phyloP scores from a whole-genome alignment of 1,140 invertebrate genomes.

The Saccostrea echinata region DNA sequence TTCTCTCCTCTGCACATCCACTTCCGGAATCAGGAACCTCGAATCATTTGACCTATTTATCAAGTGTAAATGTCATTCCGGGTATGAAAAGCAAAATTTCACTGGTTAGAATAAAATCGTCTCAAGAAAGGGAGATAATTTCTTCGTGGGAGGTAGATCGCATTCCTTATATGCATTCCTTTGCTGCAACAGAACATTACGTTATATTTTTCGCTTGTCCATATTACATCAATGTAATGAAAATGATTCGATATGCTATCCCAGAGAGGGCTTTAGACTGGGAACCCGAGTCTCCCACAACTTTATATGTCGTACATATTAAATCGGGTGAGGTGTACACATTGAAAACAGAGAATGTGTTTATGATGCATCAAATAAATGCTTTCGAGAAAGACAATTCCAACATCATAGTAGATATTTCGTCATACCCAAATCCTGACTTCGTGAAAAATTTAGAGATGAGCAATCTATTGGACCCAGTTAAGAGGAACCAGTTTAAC shows the following conservation, averaged over 20 bases:
- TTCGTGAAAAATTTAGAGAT: constrained; percentile 69
- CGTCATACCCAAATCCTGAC: constrained; percentile 66
- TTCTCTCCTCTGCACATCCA: constrained; percentile 74
- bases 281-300: constrained; percentile 62
- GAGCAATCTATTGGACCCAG: constrained; percentile 60
- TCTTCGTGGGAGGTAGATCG: constrained; percentile 66
- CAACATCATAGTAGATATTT: constrained; percentile 70
- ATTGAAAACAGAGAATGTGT: constrained; percentile 65
- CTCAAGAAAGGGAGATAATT: constrained; percentile 65
- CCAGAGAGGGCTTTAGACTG: constrained; percentile 72
- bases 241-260: constrained; percentile 67
- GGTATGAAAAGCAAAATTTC: constrained; percentile 63
- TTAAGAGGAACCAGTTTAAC: constrained; percentile 64
- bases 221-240: constrained; percentile 68
- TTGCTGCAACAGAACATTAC: constrained; percentile 72
- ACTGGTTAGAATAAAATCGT: constrained; percentile 67
- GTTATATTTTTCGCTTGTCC: constrained; percentile 73
- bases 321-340: constrained; percentile 62
- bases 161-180: constrained; percentile 77
- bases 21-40: constrained; percentile 70
- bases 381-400: constrained; percentile 67
- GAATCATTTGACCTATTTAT: constrained; percentile 69
- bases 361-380: constrained; percentile 76
- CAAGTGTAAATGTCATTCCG: constrained; percentile 67
- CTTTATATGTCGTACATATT: constrained; percentile 68